Conservation (phyloP, 2,113 vertebrate genomes). For the Todiramphus chloris region DNA sequence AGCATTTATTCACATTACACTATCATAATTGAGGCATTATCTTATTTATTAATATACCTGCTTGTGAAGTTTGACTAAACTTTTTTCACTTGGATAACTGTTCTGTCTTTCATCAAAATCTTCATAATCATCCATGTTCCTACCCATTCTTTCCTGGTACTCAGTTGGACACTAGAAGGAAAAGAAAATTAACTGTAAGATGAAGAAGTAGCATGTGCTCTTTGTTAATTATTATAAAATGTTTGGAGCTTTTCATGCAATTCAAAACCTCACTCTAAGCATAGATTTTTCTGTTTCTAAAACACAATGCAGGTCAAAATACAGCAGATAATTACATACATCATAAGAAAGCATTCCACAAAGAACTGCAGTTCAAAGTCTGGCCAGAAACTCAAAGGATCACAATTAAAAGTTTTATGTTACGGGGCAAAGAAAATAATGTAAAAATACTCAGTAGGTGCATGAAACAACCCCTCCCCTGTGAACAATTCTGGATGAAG, state of each 20-base stretch:
- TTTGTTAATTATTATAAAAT: neutral
- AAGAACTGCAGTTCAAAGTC: neutral
- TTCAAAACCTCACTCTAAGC: neutral
- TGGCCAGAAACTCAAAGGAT: neutral
- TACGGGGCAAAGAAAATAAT: neutral
- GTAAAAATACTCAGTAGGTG: neutral
- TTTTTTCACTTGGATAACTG: conserved; percentile 81
- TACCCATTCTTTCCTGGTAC: conserved; percentile 89
- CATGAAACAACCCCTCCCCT: neutral
- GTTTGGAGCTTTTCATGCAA: neutral
- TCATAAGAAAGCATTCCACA: neutral
- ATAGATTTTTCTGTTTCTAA: neutral
- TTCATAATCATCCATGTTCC: conserved; percentile 90
- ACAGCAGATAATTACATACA: neutral
- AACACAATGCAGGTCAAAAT: neutral
- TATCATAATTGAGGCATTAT: neutral
- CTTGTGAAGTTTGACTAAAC: conserved; percentile 87
- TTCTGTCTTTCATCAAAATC: conserved; percentile 94
- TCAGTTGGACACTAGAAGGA: conserved; percentile 84
- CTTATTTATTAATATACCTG: conserved; percentile 77
- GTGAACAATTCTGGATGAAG: neutral
- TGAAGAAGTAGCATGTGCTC: neutral
- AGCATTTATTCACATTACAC: neutral
- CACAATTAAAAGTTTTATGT: neutral
- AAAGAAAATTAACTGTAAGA: neutral